Base-by-base conservation (phyloP, 2,888 invertebrate genomes). In the Disparrhopalites patrizii region DNA sequence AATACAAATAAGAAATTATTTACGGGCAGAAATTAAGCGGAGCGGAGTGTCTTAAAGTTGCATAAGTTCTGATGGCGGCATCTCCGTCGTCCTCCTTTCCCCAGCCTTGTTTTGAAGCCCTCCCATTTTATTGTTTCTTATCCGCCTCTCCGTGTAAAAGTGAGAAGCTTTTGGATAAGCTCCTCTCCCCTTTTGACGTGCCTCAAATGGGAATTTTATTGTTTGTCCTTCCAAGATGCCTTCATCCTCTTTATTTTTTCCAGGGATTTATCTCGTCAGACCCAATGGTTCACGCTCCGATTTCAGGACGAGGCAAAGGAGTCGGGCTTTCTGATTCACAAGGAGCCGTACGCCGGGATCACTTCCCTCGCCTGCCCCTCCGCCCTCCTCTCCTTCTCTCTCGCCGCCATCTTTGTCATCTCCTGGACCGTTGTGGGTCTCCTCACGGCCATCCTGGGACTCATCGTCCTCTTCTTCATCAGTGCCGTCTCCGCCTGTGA, bases 241-340 rank as follows among this genome's bases (percentile, higher is more conserved):
- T 77, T 76, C 56, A n/a, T n/a, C n/a, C n/a, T n/a, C n/a, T n/a
- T n/a, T n/a, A n/a, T n/a, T n/a, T n/a, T n/a, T 20, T 60, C 20
- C 77, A 86, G 86, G 77, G 85, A 88, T 77, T 79, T 89, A 61
- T 83, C 84, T 62, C 85, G 86, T 73, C 86, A 87, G 76, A 86
- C 87, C 15, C 85, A 84, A 70, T 82, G 85, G 75, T 78, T 87
- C 64, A 85, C 84, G 36, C 79, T 89, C 64, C 82, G 83, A 68
- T 90, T 90, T 79, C 85, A 83, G 71, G 86, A 87, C 76, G 80
- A 81, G 0, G 82, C 83, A 63, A 82, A 87, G 73, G 90, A 90
- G 78, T 81, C 82, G 63, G 85, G 85, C 54, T 90, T 88, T 77
- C 83, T 85, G 58, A 75, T 76, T 47, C 76, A 78, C 66, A 77